Base-by-base conservation (phyloP, 2,888 invertebrate species). In the Eupithecia subumbrata region DNA sequence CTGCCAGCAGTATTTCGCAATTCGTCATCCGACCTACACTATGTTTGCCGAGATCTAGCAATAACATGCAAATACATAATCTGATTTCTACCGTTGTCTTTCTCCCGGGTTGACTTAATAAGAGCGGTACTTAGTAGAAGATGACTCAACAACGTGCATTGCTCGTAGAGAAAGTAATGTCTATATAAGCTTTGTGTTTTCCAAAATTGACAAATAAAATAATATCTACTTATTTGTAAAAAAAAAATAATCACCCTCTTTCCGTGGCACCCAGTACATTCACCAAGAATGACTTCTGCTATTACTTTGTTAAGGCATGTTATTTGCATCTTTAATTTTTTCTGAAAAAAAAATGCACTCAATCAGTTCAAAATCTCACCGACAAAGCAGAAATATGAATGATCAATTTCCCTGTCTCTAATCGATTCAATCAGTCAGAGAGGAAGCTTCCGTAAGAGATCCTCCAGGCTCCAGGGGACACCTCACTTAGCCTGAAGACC, bases 401-500 rank as follows among this genome's bases (percentile, higher is more conserved):
- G n/a, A n/a, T 40, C 66, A 67, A 22, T 67, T 67, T 37, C 9
- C 64, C 66, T 66, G 66, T 37, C 66, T 66, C 37, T 67, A 40
- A 67, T 67, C 37, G 22, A 37, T 40, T 67, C 40, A 18, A 67
- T 67, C 66, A 40, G 40, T 67, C 40, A n/a, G n/a, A n/a, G 2
- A 0, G 1, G 22, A 14, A 64, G 66, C 66, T 67, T 40, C 66
- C 66, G 66, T 60, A 60, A 25, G 56, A 64, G n/a, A 66, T 40
- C 40, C 66, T 67, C 30, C 66, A 40, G 66, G 66, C 66, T 67
- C 30, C 66, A 40, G 66, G 66, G 66, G 66, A 67, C 66, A 14
- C 12, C 60, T 56, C 60, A 60, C 60, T 60, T 60, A 69, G 18
- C 34, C 45, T 30, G 78, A 78, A 77, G 79, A 72, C 71, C 77